A percentile compares a stretch with the other conserved stretches of the same genome.
Conservation (phyloP, 2,113 vertebrate genomes). For the Phylloscopus whistleri region DNA sequence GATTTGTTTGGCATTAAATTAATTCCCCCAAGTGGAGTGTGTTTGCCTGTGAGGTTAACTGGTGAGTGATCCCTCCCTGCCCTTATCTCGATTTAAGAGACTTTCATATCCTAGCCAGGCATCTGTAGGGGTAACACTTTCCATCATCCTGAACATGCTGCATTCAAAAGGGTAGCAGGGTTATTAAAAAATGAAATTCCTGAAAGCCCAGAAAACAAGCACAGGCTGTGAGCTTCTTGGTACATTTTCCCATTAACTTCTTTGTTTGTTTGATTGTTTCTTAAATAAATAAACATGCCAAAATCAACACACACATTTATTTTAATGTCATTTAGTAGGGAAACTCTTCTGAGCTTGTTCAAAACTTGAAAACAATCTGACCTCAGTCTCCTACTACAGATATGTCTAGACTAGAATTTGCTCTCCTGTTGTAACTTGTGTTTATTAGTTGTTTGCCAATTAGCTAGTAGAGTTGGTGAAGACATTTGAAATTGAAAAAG, state of each 20-base stretch:
- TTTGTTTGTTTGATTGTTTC: background rate
- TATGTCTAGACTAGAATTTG: slow-evolving; percentile 48
- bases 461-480: slow-evolving; percentile 4
- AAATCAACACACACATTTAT: background rate
- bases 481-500: slow-evolving; percentile 27
- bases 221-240: background rate
- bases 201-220: background rate
- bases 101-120: background rate
- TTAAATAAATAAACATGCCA: background rate
- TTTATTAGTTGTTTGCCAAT: slow-evolving; percentile 16
- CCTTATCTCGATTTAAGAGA: background rate
- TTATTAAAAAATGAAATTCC: background rate
- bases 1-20: background rate
- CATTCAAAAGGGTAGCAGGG: background rate
- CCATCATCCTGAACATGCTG: background rate
- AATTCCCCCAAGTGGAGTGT: background rate
- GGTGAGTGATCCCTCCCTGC: background rate
- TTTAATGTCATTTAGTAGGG: background rate
- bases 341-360: slow-evolving; percentile 10
- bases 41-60: background rate
- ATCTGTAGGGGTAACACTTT: background rate
- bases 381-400: slow-evolving; percentile 24
- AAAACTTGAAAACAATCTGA: slow-evolving; percentile 25
- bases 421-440: slow-evolving; percentile 26
- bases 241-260: background rate